Percentiles rank a stretch among this genome's conserved stretches.
Evolutionary conservation across 1,140 invertebrate genomes (phyloP).

Genomic region (Wiebesia pumilae): DNA sequence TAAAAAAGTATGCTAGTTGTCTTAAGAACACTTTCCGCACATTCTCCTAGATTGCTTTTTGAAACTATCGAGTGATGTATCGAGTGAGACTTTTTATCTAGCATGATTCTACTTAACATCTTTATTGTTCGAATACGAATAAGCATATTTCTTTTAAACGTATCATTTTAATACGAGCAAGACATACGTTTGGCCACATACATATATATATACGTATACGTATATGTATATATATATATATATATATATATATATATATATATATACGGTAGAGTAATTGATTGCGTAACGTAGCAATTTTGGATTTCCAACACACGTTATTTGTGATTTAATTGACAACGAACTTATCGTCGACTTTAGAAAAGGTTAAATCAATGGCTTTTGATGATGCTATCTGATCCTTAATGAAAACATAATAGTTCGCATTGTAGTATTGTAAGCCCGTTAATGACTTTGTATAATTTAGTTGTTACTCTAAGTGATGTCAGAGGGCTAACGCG

Average conservation of each 20-base stretch:
- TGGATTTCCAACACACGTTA: background rate
- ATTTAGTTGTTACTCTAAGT: background rate
- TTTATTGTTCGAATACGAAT: background rate
- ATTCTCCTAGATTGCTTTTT: slow-evolving; percentile 23
- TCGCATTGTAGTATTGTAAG: slow-evolving; percentile 25
- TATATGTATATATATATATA: background rate
- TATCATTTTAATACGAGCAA: slow-evolving; percentile 1
- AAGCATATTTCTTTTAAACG: slow-evolving; percentile 1
- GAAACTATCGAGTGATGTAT: slow-evolving; percentile 55
- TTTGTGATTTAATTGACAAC: background rate
- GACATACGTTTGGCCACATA: too few species aligned
- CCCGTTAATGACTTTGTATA: slow-evolving; percentile 15
- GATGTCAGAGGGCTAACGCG: slow-evolving; percentile 34
- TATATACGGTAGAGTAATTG: background rate
- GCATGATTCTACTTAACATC: slow-evolving; percentile 38
- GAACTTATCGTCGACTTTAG: slow-evolving; percentile 5
- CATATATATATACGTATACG: background rate
- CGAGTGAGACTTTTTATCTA: slow-evolving; percentile 23
- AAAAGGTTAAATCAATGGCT: slow-evolving; percentile 26
- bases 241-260: background rate
- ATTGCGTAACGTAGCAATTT: background rate
- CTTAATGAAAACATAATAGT: slow-evolving; percentile 37
- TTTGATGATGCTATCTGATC: slow-evolving; percentile 40
- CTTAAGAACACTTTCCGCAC: background rate
- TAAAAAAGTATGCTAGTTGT: slow-evolving; percentile 3